Evolutionary conservation across 2,797 vertebrate species (phyloP).

Genomic region (Gambusia yucatana): DNA sequence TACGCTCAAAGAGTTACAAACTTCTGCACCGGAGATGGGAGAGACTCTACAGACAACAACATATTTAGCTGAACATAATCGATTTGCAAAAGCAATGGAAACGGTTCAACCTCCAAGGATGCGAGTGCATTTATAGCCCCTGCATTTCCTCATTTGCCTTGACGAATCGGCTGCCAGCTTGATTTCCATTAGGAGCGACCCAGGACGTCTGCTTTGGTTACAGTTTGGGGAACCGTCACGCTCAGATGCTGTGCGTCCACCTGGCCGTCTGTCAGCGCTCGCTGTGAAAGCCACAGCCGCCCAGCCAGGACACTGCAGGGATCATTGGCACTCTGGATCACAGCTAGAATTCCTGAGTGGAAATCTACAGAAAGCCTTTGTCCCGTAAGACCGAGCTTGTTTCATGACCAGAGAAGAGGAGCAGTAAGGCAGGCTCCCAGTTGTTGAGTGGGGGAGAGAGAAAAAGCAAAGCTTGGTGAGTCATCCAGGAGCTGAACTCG

Average conservation of each 20-base stretch:
- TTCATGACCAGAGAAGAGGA: conserved; percentile 32
- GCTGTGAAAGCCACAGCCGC: conserved; percentile 48
- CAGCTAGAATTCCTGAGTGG: conserved; percentile 45
- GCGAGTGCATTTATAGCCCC: background rate
- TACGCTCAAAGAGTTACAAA: background rate
- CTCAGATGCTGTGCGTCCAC: conserved; percentile 59
- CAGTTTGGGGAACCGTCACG: conserved; percentile 56
- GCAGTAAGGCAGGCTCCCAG: conserved; percentile 61
- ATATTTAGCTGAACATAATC: background rate
- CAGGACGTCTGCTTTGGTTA: conserved; percentile 61
- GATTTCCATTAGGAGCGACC: conserved; percentile 59
- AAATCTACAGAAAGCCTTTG: conserved; percentile 67
- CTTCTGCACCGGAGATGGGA: background rate
- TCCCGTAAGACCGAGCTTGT: conserved; percentile 53
- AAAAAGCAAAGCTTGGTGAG: conserved; percentile 54
- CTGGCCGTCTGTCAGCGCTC: conserved; percentile 70
- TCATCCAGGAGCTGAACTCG: conserved; percentile 47
- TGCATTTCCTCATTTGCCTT: conserved; percentile 59
- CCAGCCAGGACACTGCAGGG: conserved; percentile 58
- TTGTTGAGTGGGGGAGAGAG: conserved; percentile 49
- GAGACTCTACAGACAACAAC: background rate
- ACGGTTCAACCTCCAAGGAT: background rate
- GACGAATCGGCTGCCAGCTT: conserved; percentile 68
- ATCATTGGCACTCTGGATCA: conserved; percentile 61
- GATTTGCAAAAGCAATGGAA: background rate